Evolutionary conservation across 2,113 vertebrate species (phyloP), one percentile per base, ranked within the genome.

Genomic region (Gymnocephalus cernua): DNA sequence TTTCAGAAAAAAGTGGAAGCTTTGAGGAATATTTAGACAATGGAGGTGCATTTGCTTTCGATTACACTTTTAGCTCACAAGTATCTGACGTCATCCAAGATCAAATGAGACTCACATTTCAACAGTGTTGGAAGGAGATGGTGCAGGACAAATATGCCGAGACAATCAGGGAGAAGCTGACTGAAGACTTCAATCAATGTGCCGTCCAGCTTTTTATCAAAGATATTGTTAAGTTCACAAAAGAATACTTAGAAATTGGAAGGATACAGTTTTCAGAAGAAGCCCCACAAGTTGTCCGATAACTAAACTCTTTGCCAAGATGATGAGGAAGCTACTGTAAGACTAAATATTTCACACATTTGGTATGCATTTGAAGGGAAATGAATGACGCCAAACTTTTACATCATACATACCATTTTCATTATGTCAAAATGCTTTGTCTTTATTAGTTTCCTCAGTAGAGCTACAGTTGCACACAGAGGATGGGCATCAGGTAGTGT

Each of bases 361-460:
- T 41, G 16, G 10, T 21, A 57, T 53, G 47, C 23, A 0, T 51
- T 77, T 19, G 12, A 74, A 45, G 35, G 16, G 58, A 14, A 84
- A 67, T 35, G 21, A 79, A 45, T 14, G 8, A 35, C 61, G 63
- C 4, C 11, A 71, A 19, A 76, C 4, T 0, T 32, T 61, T 38
- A 32, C 38, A 64, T 8, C 58, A 38, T 32, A 35, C 21, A 69
- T 58, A 35, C 4, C 1, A 41, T 76, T 74, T 14, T 19, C 32
- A 78, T 85, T 53, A 68, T 38, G 53, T 76, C 70, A 71, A 58
- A 90, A 89, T 65, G 59, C 56, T 85, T 87, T 73, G 38, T 84
- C 83, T 92, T 92, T 92, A 92, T 91, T 92, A 68, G 65, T 77
- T 80, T 84, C 76, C 83, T 86, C 82, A 47, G 51, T 25, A 25